These are phyloP conservation scores for Brassicogethes aeneus DNA, from an alignment of 2,888 invertebrate species.

Conservation along the genomic window DNA sequence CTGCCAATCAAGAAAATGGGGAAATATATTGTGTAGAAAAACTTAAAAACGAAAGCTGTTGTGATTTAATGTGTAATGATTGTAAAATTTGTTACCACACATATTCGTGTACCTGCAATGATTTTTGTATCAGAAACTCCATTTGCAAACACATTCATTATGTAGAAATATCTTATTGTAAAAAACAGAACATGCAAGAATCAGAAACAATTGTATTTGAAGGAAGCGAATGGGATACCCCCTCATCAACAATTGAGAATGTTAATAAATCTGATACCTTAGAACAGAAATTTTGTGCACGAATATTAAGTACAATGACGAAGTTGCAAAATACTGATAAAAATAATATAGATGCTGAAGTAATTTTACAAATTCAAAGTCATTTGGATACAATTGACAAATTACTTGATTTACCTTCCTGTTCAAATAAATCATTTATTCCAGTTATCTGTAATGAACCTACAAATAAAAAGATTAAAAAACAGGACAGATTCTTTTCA, in stretches of 20 bases:
- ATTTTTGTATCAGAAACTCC: background rate
- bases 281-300: too few species aligned
- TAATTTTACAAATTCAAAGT: constrained; percentile 8
- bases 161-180: too few species aligned
- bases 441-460: constrained; percentile 5
- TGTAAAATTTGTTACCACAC: constrained; percentile 2
- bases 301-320: too few species aligned
- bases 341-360: constrained; percentile 6
- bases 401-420: constrained; percentile 5
- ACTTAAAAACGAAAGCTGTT: too few species aligned
- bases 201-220: background rate
- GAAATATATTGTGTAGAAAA: constrained; percentile 4
- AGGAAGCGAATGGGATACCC: too few species aligned
- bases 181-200: too few species aligned
- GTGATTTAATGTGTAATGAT: constrained; percentile 3
- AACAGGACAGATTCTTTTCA: background rate
- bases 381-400: constrained; percentile 5
- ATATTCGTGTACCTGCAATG: constrained; percentile 4
- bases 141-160: constrained; percentile 1
- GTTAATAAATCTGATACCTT: too few species aligned
- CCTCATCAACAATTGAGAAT: too few species aligned
- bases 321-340: constrained; percentile 5
- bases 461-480: constrained; percentile 4
- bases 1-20: background rate
- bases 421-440: background rate